Evolutionary conservation across 2,113 vertebrate species (phyloP), one percentile per base, ranked within the genome.

Genomic region (Sphyrna mokarran): DNA sequence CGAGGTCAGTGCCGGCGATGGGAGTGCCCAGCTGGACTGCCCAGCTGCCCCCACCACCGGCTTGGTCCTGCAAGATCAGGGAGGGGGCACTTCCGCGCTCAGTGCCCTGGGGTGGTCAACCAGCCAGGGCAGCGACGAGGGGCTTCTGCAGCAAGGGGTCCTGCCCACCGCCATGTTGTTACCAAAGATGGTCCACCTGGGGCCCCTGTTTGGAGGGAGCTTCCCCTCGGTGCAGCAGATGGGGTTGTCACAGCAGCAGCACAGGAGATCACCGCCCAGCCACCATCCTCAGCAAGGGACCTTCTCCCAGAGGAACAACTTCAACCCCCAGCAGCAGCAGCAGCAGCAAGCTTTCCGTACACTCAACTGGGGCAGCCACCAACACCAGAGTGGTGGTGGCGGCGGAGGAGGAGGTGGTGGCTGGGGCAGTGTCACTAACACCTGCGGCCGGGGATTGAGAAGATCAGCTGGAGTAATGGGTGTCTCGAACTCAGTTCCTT

Each of bases 201-300:
- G 94, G 0, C 94, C 94, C 1, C 94, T 95, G 37, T 95, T 95
- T 70, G 94, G 94, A 29, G 69, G 69, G 68, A 48, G 68, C 0
- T 76, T 72, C 68, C 94, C 94, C 23, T 72, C 94, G 10, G 94
- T 43, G 22, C 94, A 95, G 40, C 94, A 43, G 94, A 95, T 95
- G 37, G 94, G 94, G 68, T 40, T 76, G 68, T 29, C 40, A 0
- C 94, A 95, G 94, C 94, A 95, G 94, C 94, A 95, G 3, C 94
- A 72, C 94, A 72, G 94, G 68, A 43, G 43, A 22, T 95, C 94
- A 0, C 69, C 94, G 0, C 94, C 72, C 0, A 3, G 37, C 26
- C 89, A 93, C 29, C 89, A 66, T 3, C 89, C 89, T 9, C 89
- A 66, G 61, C 94, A 72, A 3, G 93, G 20, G 20, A 70, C 68